A percentile compares a stretch with the other conserved stretches of the same genome.
These are phyloP conservation scores for Drosophila seguyi DNA, from an alignment of 1,140 invertebrate genomes.

Conservation along the genomic window DNA sequence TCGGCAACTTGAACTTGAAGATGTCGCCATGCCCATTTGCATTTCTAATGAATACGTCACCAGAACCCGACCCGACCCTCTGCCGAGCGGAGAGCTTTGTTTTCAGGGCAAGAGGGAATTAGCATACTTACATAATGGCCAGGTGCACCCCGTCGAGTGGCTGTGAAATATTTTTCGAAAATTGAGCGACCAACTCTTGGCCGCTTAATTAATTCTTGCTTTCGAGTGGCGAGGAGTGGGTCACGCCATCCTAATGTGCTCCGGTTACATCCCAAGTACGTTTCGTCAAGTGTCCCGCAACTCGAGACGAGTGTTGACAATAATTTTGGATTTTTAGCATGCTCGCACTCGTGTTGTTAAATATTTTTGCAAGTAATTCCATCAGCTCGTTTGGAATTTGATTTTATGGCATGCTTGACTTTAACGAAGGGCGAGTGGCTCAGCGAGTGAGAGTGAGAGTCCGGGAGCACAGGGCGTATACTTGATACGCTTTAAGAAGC, in stretches of 20 bases:
- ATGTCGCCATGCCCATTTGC: constrained; percentile 66
- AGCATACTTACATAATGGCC: constrained; percentile 43
- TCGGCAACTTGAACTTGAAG: constrained; percentile 76
- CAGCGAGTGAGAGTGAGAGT: background rate
- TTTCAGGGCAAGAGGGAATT: constrained; percentile 23
- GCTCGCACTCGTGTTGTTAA: constrained; percentile 52
- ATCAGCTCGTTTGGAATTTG: constrained; percentile 47
- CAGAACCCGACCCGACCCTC: constrained; percentile 48
- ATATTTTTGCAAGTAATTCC: constrained; percentile 55
- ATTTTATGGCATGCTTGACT: constrained; percentile 54
- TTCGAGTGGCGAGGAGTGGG: constrained; percentile 9
- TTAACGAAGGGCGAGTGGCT: constrained; percentile 22
- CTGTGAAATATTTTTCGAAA: constrained; percentile 27
- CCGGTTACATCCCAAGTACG: constrained; percentile 23
- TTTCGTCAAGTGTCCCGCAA: constrained; percentile 14
- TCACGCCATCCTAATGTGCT: constrained; percentile 2
- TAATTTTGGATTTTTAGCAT: constrained; percentile 65
- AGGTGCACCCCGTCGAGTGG: constrained; percentile 25
- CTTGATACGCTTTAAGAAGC: constrained; percentile 53
- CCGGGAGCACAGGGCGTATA: constrained; percentile 41
- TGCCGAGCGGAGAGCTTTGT: constrained; percentile 18
- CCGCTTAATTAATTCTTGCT: constrained; percentile 20
- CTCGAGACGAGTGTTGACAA: constrained; percentile 48
- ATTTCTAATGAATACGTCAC: constrained; percentile 69
- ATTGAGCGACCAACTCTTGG: constrained; percentile 23